Base-by-base conservation (phyloP, 2,888 invertebrate genomes). In the Entomobrya multifasciata region DNA sequence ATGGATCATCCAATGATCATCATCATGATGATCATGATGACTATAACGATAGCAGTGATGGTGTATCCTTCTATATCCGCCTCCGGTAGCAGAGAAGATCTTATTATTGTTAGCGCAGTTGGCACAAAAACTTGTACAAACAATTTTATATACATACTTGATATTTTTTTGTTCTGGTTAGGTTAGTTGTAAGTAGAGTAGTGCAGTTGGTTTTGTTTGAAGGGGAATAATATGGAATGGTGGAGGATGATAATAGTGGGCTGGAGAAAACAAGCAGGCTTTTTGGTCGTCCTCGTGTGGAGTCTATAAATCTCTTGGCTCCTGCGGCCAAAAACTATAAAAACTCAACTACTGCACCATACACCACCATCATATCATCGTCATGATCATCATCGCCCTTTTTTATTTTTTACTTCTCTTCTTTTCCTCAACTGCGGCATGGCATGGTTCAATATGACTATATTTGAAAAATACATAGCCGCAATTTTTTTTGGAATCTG, bases 251-350 rank as follows among this genome's bases (percentile, higher is more conserved):
- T n/a, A n/a, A n/a, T n/a, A n/a, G n/a, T n/a, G n/a, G n/a, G n/a
- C n/a, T n/a, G 36, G 36, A 8, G 36, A 36, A 36, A 36, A 36
- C 36, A 36, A 36, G 36, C 36, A 36, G 36, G 5, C 36, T 36
- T 36, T 4, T 4, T 36, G 5, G 36, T 36, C 36, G 36, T 36
- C 36, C 5, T 36, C 36, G 36, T 36, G 36, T 36, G 36, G 36
- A 74, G 74, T 27, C 74, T 27, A 74, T 74, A 74, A 74, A 74
- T 74, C 74, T 74, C 52, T 49, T 27, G 74, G 49, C 25, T 74
- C 74, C 27, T 74, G 74, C 44, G 74, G 74, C 74, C 74, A 49
- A 74, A 74, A 74, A 74, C 52, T 52, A 74, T 52, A 52, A 74
- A 52, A 72, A 27, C 17, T 52, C 30, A 27, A 62, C 36, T 52